Percentiles rank a stretch among this genome's conserved stretches.
phyloP scores from a whole-genome alignment of 2,113 vertebrate genomes.

The Elgaria multicarinata region DNA sequence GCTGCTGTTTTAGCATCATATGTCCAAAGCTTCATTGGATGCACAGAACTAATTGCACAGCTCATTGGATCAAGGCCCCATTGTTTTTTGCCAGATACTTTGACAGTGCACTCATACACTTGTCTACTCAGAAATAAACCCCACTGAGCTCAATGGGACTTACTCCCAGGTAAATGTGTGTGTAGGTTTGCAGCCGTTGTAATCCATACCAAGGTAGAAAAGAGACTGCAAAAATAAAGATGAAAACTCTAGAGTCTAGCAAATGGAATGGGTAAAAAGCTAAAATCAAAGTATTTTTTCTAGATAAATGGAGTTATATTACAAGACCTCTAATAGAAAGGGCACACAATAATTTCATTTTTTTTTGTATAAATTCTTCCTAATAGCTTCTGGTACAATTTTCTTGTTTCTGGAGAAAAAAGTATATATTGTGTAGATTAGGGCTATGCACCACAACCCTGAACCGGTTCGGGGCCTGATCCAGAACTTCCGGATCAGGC shows the following conservation, averaged over 20 bases:
- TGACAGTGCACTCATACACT: background rate
- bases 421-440: background rate
- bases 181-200: background rate
- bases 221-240: background rate
- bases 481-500: no score
- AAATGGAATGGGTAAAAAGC: background rate
- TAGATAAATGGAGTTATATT: slow-evolving; percentile 1
- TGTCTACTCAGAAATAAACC: background rate
- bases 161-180: background rate
- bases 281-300: background rate
- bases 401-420: background rate
- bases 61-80: background rate
- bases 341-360: background rate
- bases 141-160: background rate
- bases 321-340: background rate
- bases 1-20: background rate
- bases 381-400: background rate
- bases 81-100: background rate
- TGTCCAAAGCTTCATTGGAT: background rate
- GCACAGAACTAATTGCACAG: background rate
- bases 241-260: background rate
- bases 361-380: background rate
- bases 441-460: no score
- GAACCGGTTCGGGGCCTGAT: no score
- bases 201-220: background rate